These are phyloP conservation scores for Alces alces DNA, from an alignment of 2,113 vertebrate species.

Conservation along the genomic window DNA sequence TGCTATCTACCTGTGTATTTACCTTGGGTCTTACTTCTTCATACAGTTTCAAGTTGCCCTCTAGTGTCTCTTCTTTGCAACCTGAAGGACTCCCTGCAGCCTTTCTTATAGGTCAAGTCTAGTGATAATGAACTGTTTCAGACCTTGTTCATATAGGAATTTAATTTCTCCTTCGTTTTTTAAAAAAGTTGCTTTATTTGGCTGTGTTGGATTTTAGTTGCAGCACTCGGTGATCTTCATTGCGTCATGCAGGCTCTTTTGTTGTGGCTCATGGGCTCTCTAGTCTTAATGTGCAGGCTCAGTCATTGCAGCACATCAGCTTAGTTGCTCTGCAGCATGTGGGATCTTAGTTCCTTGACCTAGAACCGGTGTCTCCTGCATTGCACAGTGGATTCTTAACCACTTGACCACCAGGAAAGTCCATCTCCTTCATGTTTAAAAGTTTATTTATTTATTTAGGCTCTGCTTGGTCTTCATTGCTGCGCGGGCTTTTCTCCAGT, in stretches of 20 bases:
- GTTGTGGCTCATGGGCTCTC: neutral
- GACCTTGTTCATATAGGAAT: neutral
- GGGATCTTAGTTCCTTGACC: neutral
- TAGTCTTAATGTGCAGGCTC: accelerated
- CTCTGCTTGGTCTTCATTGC: neutral
- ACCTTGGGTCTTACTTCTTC: neutral
- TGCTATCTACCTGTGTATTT: neutral
- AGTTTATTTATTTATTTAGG: neutral
- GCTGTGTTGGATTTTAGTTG: neutral
- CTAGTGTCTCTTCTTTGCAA: neutral
- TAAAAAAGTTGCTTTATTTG: accelerated
- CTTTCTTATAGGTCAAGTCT: neutral
- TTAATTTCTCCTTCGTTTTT: neutral
- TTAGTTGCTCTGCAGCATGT: accelerated
- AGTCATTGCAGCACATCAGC: accelerated
- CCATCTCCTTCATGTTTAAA: neutral
- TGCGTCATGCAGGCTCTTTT: accelerated
- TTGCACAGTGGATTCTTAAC: neutral
- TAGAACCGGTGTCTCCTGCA: neutral
- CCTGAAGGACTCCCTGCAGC: neutral
- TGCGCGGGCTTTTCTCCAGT: neutral
- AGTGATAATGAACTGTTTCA: neutral
- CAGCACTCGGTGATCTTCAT: accelerated
- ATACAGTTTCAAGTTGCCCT: neutral
- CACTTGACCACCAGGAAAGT: neutral